phyloP scores from a whole-genome alignment of 64 coral and sea anemone genomes.

The Porites australiensis region DNA sequence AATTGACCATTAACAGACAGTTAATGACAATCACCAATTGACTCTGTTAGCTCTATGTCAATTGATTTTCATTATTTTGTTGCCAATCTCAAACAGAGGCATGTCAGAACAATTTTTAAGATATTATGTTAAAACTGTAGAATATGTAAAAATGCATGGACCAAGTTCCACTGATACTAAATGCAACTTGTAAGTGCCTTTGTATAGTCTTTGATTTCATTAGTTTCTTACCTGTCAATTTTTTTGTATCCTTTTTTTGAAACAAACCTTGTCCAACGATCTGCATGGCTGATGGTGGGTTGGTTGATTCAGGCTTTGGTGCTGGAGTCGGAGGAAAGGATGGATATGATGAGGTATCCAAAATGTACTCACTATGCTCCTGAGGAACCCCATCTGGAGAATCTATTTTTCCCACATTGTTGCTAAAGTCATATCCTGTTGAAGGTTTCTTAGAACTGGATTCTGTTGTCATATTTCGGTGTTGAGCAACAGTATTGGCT shows the following conservation, averaged over 20 bases:
- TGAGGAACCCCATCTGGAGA: background rate
- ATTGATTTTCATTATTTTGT: too few species aligned
- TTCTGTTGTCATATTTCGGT: background rate
- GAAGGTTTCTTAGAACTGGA: background rate
- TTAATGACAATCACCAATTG: too few species aligned
- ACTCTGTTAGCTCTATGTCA: too few species aligned
- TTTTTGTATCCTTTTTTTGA: background rate
- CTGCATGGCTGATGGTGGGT: background rate
- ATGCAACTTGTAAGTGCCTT: too few species aligned
- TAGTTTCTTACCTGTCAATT: background rate
- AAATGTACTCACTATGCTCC: background rate
- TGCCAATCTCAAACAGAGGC: too few species aligned
- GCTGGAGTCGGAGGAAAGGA: background rate
- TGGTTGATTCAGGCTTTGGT: constrained; percentile 18
- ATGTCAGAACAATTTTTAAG: too few species aligned
- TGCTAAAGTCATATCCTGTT: background rate
- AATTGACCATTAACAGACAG: too few species aligned
- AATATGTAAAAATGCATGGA: too few species aligned
- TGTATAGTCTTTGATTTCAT: background rate
- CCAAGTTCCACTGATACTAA: too few species aligned
- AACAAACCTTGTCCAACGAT: background rate
- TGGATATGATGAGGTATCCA: background rate
- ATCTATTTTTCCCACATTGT: background rate
- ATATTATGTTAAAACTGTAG: too few species aligned
- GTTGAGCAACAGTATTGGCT: too few species aligned